Conservation (phyloP, 2,888 invertebrate species). For the Dione vanillae region DNA sequence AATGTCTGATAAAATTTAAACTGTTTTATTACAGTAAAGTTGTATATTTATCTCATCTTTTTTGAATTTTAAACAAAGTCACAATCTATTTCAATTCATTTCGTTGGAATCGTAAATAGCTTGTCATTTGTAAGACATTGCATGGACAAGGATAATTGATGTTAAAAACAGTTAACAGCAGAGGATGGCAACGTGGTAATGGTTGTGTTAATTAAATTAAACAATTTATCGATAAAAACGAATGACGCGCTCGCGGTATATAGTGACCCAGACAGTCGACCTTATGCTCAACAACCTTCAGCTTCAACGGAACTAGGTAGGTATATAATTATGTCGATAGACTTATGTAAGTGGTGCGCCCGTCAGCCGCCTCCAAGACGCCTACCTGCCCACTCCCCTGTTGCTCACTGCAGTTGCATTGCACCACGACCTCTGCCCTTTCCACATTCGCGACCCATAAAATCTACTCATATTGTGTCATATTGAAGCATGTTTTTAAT, state of each 20-base stretch:
- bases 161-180: slow-evolving; percentile 10
- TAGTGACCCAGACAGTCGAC: slow-evolving; percentile 58
- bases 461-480: slow-evolving; percentile 37
- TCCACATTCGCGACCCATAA: slow-evolving; percentile 54
- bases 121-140: slow-evolving; percentile 15
- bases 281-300: slow-evolving; percentile 76
- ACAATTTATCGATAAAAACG: slow-evolving; percentile 17
- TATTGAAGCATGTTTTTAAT: background rate
- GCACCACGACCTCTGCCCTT: slow-evolving; percentile 73
- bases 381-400: slow-evolving; percentile 56
- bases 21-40: too few species aligned
- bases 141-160: slow-evolving; percentile 17
- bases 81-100: slow-evolving; percentile 14
- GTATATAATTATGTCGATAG: slow-evolving; percentile 54
- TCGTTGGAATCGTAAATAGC: slow-evolving; percentile 20
- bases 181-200: slow-evolving; percentile 17
- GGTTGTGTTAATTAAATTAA: slow-evolving; percentile 16
- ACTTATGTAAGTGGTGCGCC: slow-evolving; percentile 47
- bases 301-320: slow-evolving; percentile 66
- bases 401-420: slow-evolving; percentile 62
- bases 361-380: slow-evolving; percentile 54
- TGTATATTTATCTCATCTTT: too few species aligned
- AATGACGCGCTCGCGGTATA: slow-evolving; percentile 24
- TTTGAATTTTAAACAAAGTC: too few species aligned
- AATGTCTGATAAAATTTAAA: too few species aligned